Evolutionary conservation across 2,888 invertebrate genomes (phyloP).

Genomic region (Agrotis segetum): DNA sequence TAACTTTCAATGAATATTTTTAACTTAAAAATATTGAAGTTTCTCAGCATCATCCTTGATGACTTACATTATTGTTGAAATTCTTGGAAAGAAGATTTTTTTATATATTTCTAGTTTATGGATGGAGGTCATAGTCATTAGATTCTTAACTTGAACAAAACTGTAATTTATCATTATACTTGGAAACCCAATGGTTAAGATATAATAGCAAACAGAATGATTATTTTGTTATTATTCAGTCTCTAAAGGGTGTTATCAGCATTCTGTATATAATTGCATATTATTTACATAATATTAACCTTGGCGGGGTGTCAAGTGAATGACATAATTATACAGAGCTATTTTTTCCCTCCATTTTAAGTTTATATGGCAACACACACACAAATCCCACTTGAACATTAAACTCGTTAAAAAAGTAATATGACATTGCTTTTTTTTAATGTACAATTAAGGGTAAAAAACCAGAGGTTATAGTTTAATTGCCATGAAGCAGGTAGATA

Average conservation of each 20-base stretch:
- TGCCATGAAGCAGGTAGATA: constrained; percentile 5
- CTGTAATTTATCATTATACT: not conserved
- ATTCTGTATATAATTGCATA: constrained; percentile 11
- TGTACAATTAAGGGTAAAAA: no score
- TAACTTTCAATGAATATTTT: not conserved
- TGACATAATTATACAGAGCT: not conserved
- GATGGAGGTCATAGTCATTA: not conserved
- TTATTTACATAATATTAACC: constrained; percentile 54
- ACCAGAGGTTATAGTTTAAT: constrained; percentile 1
- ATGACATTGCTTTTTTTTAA: no score
- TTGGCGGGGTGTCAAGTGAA: constrained; percentile 20
- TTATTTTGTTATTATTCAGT: constrained; percentile 8
- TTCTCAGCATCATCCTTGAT: not conserved
- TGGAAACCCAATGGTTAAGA: not conserved
- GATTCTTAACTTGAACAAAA: not conserved
- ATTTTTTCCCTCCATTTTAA: constrained; percentile 8
- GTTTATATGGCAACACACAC: not conserved
- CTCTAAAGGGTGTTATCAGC: constrained; percentile 32
- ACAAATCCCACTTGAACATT: no score
- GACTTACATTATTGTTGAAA: not conserved
- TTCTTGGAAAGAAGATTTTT: not conserved
- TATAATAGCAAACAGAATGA: not conserved
- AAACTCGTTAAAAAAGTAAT: no score
- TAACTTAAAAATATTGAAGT: not conserved
- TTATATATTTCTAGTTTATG: not conserved